Percentiles rank a stretch among this genome's conserved stretches.
Evolutionary conservation across 2,113 vertebrate genomes (phyloP).

Genomic region (Tor tambroides): DNA sequence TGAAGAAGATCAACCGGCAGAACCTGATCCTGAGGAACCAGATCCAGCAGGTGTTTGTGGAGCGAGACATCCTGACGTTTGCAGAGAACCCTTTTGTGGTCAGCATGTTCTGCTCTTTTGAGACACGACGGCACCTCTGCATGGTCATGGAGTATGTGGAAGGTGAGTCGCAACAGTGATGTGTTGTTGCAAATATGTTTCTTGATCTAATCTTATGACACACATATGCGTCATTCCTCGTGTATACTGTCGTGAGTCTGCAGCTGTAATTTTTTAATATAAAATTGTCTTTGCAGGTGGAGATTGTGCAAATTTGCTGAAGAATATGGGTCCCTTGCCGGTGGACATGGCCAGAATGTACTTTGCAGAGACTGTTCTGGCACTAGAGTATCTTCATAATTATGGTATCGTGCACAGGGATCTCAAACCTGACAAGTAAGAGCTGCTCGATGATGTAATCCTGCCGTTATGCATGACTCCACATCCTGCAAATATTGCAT

Average conservation of each 20-base stretch:
- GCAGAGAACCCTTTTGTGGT: conserved; percentile 97
- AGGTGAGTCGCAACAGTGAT: conserved; percentile 73
- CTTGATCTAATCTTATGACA: not conserved
- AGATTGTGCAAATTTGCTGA: conserved; percentile 90
- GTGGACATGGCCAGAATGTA: conserved; percentile 97
- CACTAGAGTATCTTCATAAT: conserved; percentile 93
- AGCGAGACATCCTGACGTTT: conserved; percentile 95
- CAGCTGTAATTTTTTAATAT: not conserved
- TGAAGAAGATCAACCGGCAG: conserved; percentile 98
- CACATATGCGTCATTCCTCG: not conserved
- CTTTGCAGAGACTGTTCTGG: conserved; percentile 93
- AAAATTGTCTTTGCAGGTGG: conserved; percentile 77
- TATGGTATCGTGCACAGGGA: conserved; percentile 95
- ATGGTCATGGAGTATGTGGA: conserved; percentile 99
- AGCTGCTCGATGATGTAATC: not conserved
- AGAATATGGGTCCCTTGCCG: conserved; percentile 92
- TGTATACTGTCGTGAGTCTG: not conserved
- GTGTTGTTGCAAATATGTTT: not conserved
- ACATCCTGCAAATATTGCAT: not conserved
- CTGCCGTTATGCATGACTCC: not conserved
- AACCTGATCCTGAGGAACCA: conserved; percentile 95
- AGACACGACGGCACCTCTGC: conserved; percentile 91
- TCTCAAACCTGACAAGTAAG: conserved; percentile 98
- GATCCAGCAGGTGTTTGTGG: conserved; percentile 97
- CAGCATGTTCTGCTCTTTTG: conserved; percentile 97